Evolutionary conservation across 2,113 vertebrate genomes (phyloP).

Genomic region (Nymphicus hollandicus): DNA sequence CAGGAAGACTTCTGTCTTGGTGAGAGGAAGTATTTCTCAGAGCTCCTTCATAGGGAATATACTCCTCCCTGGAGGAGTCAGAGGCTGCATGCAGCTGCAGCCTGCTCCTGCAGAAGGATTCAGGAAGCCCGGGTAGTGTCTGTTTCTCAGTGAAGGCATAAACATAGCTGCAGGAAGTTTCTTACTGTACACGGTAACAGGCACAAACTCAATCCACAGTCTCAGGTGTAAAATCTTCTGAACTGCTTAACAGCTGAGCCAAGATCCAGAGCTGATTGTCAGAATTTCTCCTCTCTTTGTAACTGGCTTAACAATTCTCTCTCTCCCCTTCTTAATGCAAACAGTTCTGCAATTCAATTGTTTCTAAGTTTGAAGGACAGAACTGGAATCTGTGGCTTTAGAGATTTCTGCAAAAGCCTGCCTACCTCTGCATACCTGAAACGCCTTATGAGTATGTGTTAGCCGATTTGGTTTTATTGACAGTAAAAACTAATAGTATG

Average conservation of each 20-base stretch:
- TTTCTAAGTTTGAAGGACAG: neutral
- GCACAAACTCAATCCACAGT: neutral
- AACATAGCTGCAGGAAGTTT: neutral
- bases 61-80: accelerated
- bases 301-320: neutral
- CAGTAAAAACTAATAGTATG: neutral
- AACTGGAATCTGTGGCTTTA: neutral
- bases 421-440: neutral
- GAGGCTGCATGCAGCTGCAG: neutral
- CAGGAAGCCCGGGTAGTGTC: neutral
- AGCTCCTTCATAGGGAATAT: neutral
- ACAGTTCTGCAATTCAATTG: neutral
- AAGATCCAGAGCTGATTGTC: neutral
- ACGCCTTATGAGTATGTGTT: neutral
- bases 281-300: neutral
- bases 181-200: neutral
- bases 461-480: neutral
- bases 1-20: neutral
- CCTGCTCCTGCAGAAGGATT: neutral
- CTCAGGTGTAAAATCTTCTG: neutral
- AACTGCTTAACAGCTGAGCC: neutral
- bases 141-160: neutral
- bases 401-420: neutral
- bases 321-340: neutral
- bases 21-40: neutral